Evolutionary conservation across 1,140 invertebrate species (phyloP).

Genomic region (Platyscapa corneri): DNA sequence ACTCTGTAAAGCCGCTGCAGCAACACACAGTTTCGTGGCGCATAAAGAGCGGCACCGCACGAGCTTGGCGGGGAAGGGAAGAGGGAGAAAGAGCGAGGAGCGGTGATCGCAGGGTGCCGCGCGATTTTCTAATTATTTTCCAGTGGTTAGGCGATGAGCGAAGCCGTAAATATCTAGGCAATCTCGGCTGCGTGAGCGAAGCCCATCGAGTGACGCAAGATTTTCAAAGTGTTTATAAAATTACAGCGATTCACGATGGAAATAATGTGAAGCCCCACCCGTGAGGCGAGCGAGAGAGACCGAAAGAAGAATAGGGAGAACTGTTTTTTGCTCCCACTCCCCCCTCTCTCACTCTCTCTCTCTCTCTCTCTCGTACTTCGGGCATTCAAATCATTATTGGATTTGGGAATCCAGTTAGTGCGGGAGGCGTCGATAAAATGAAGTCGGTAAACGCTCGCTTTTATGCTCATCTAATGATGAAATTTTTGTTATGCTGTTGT

Average conservation of each 20-base stretch:
- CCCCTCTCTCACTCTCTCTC: neutral
- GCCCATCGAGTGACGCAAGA: slow-evolving; percentile 67
- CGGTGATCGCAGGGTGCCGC: neutral
- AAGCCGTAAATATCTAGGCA: slow-evolving; percentile 63
- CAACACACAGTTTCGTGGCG: too few species aligned
- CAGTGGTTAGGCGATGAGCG: slow-evolving; percentile 15
- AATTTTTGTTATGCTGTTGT: neutral
- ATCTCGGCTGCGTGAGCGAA: slow-evolving; percentile 66
- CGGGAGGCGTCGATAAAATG: slow-evolving; percentile 13
- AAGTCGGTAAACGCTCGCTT: neutral
- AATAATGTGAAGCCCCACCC: slow-evolving; percentile 63
- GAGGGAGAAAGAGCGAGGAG: neutral
- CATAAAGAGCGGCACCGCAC: too few species aligned
- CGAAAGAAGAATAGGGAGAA: neutral
- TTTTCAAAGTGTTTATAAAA: slow-evolving; percentile 76
- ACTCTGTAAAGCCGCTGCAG: neutral
- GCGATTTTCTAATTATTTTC: slow-evolving; percentile 56
- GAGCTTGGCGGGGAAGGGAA: too few species aligned
- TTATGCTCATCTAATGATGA: too few species aligned
- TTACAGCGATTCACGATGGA: slow-evolving; percentile 69
- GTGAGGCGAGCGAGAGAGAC: neutral
- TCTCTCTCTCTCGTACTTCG: neutral
- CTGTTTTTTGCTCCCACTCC: neutral
- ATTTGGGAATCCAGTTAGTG: slow-evolving; percentile 65
- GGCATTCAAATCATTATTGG: slow-evolving; percentile 69